Percentiles rank a stretch among this genome's conserved stretches.
Evolutionary conservation across 2,113 vertebrate genomes (phyloP).

Genomic region (Xiphophorus hellerii): DNA sequence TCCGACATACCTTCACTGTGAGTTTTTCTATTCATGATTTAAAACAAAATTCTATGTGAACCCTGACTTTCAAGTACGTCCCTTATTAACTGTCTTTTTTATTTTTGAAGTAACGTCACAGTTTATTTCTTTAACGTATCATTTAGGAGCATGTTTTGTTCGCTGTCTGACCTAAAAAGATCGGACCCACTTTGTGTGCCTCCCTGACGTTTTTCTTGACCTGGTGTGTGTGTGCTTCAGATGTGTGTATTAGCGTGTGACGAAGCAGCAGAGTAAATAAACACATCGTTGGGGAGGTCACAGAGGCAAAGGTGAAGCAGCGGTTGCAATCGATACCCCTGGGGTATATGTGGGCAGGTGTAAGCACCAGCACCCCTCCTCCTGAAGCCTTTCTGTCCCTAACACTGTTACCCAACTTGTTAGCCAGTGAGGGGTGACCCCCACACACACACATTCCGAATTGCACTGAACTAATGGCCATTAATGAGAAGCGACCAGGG

Average conservation of each 20-base stretch:
- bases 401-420: slow-evolving; percentile 74
- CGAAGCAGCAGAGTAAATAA: slow-evolving; percentile 67
- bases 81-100: neutral
- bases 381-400: slow-evolving; percentile 23
- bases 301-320: slow-evolving; percentile 76
- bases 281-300: slow-evolving; percentile 76
- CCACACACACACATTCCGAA: slow-evolving; percentile 39
- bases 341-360: slow-evolving; percentile 68
- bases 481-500: slow-evolving; percentile 91
- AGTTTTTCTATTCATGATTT: too few relatives aligned
- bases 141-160: neutral
- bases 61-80: neutral
- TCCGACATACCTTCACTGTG: too few relatives aligned
- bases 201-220: slow-evolving; percentile 19
- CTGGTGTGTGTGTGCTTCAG: slow-evolving; percentile 19
- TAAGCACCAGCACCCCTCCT: slow-evolving; percentile 50
- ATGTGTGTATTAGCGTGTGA: slow-evolving; percentile 41
- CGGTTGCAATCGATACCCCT: slow-evolving; percentile 74
- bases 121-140: neutral
- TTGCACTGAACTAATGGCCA: slow-evolving; percentile 87
- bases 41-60: neutral
- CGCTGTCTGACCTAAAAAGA: slow-evolving; percentile 35
- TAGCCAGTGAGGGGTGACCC: slow-evolving; percentile 68
- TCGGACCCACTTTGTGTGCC: neutral
- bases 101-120: neutral